Evolutionary conservation across 2,888 invertebrate genomes (phyloP).

Genomic region (Ectemnius cavifrons): DNA sequence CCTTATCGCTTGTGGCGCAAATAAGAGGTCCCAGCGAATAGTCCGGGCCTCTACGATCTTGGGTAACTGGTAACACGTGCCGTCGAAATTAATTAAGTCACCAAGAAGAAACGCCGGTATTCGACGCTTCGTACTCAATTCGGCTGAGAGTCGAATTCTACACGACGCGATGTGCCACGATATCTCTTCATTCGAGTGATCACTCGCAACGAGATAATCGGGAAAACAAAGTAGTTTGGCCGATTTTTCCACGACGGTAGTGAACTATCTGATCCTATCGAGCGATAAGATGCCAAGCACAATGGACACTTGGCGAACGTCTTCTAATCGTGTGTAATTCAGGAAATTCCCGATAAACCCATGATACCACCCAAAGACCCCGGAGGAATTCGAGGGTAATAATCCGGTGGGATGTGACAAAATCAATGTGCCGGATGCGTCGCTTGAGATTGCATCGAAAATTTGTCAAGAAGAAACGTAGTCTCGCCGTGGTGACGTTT

Average conservation of each 20-base stretch:
- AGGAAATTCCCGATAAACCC: not conserved
- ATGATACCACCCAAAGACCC: not conserved
- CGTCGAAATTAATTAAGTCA: conserved; percentile 1
- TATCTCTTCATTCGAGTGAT: not conserved
- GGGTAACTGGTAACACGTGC: conserved; percentile 6
- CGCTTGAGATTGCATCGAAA: not conserved
- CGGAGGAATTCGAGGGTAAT: not conserved
- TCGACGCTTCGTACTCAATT: not conserved
- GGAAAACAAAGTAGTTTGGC: not conserved
- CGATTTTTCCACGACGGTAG: conserved; percentile 1
- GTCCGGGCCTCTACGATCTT: not conserved
- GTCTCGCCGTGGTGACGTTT: not conserved
- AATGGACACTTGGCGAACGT: not conserved
- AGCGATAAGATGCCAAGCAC: not conserved
- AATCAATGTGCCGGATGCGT: not conserved
- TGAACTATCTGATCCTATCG: not conserved
- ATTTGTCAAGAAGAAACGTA: not conserved
- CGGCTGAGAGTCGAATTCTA: not conserved
- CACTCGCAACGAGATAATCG: not conserved
- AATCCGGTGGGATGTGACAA: not conserved
- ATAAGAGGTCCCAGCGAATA: not conserved
- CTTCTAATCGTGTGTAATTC: not conserved
- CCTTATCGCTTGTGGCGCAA: conserved; percentile 3
- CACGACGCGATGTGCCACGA: not conserved
- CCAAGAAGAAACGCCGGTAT: not conserved